phyloP scores from a whole-genome alignment of 2,888 invertebrate species.

The Yponomeuta malinellus region DNA sequence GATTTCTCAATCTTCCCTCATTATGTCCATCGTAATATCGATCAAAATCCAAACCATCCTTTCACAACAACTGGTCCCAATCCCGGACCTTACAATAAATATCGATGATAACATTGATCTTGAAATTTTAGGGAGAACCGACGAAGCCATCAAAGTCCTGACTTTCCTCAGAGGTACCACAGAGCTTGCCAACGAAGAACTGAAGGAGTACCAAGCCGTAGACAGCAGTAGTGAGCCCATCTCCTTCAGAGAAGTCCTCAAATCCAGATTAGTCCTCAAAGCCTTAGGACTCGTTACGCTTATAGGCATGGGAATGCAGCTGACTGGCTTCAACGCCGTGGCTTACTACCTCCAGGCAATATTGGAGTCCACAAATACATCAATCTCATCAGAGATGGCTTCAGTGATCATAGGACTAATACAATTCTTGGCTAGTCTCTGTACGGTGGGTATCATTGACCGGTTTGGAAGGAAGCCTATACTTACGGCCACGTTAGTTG shows the following conservation, averaged over 20 bases:
- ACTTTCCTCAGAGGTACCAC: constrained; percentile 10
- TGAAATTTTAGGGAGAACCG: constrained; percentile 1
- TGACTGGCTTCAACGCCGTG: constrained; percentile 43
- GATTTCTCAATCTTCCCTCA: no score
- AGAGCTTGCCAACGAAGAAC: constrained; percentile 10
- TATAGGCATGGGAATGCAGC: constrained; percentile 27
- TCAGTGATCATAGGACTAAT: constrained; percentile 47
- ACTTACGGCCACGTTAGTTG: background rate
- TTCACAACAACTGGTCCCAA: no score
- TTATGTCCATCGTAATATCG: no score
- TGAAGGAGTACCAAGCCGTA: constrained; percentile 10
- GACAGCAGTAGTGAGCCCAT: background rate
- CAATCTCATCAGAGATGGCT: constrained; percentile 38
- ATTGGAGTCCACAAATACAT: constrained; percentile 43
- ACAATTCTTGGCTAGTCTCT: constrained; percentile 41
- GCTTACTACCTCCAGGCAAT: constrained; percentile 49
- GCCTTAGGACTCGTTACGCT: constrained; percentile 19
- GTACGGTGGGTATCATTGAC: constrained; percentile 16
- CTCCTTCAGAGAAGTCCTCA: constrained; percentile 7
- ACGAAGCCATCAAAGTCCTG: constrained; percentile 9
- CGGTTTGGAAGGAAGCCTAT: constrained; percentile 17
- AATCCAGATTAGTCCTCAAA: constrained; percentile 19
- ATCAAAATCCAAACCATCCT: no score
- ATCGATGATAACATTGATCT: no score
- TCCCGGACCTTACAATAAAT: no score